Evolutionary conservation across 2,888 invertebrate genomes (phyloP), one percentile per base, ranked within the genome.

Genomic region (Liodrosophila aerea): DNA sequence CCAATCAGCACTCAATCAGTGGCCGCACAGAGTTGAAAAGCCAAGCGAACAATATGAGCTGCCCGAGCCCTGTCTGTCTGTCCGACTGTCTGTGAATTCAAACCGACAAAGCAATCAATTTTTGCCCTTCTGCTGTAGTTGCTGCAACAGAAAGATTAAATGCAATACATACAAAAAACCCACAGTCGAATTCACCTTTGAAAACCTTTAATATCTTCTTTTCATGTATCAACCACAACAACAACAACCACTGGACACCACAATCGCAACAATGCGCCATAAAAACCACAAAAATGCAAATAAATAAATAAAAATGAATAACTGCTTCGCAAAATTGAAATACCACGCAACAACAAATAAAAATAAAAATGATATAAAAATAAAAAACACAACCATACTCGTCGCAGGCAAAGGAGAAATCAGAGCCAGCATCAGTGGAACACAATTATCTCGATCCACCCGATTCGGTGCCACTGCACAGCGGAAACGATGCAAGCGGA

Each of bases 401-500:
- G n/a, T 39, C 9, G 9, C 52, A 88, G 88, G 76, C 80, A 67
- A 88, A 86, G 61, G 85, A 87, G 73, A 89, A 88, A 87, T 82
- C 85, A 47, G 87, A 87, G 76, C 86, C 89, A 59, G 76, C 88
- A 78, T 88, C 89, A 56, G 84, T 89, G 69, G 90, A 90, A 73
- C 87, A 89, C 81, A 90, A 89, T 88, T 87, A 89, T 85, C 88
- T 89, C 66, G 90, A 90, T 73, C 87, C 87, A 58, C 89, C 90
- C 66, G 89, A 90, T 85, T 87, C 88, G 65, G 87, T 87, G 84
- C 88, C 89, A 70, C 69, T 89, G 72, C 88, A 89, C 82, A 88
- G 87, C 87, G 88, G 89, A 87, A 89, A 85, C 89, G 89, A 87
- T 81, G 80, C 88, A 87, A 77, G 88, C 89, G 81, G 90, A 91